Conservation (phyloP, 1,140 invertebrate genomes). For the Trypoxylus dichotomus region DNA sequence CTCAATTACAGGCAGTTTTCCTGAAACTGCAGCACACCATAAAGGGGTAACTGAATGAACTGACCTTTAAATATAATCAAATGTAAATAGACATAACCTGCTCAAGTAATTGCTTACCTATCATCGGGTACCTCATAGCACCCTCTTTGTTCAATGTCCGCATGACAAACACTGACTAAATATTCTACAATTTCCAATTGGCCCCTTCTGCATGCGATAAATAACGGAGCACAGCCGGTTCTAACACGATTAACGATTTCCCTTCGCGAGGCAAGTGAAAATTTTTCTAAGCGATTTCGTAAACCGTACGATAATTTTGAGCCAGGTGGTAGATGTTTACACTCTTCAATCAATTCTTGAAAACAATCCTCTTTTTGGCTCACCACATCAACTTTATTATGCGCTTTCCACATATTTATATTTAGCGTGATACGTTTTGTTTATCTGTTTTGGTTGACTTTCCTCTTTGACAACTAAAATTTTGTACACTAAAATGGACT, state of each 20-base stretch:
- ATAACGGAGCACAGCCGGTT: conserved; percentile 84
- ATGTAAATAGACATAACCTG: background rate
- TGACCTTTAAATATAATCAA: conserved; percentile 54
- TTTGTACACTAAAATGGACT: background rate
- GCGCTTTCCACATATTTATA: conserved; percentile 44
- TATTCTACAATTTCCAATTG: conserved; percentile 88
- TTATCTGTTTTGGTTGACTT: conserved; percentile 12
- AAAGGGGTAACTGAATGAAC: conserved; percentile 84
- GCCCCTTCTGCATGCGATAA: conserved; percentile 82
- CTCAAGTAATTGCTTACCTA: conserved; percentile 43
- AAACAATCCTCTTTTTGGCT: conserved; percentile 64
- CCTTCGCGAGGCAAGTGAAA: conserved; percentile 59
- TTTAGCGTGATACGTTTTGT: background rate
- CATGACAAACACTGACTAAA: conserved; percentile 77
- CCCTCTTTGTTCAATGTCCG: conserved; percentile 83
- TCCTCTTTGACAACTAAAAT: conserved; percentile 11
- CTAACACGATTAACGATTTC: conserved; percentile 66
- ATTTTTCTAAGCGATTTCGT: conserved; percentile 65
- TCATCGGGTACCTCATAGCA: conserved; percentile 73
- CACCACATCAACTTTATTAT: conserved; percentile 52
- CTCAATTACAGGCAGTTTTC: conserved; percentile 75
- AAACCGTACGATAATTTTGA: conserved; percentile 67
- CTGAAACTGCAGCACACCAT: conserved; percentile 93
- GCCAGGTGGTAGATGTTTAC: conserved; percentile 67
- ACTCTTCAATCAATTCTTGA: conserved; percentile 69